These are phyloP conservation scores for Dromiciops gliroides DNA, from an alignment of 2,113 vertebrate species.

Conservation along the genomic window DNA sequence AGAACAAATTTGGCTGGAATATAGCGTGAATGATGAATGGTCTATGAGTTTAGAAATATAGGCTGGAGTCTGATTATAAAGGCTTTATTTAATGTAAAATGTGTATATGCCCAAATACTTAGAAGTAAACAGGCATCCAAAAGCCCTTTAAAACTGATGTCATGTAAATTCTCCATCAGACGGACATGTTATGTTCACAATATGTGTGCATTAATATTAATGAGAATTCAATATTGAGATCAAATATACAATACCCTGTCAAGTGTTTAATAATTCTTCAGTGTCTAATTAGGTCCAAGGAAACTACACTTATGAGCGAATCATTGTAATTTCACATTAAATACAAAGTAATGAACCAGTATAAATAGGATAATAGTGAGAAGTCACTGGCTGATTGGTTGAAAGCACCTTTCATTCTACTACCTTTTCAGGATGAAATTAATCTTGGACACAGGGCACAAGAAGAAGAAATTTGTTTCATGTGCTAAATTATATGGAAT, in stretches of 20 bases:
- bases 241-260: conserved; percentile 63
- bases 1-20: background rate
- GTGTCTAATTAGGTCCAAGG: conserved; percentile 72
- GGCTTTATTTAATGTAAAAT: conserved; percentile 10
- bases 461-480: conserved; percentile 21
- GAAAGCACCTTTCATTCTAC: conserved; percentile 58
- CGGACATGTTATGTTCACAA: conserved; percentile 53
- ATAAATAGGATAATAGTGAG: conserved; percentile 68
- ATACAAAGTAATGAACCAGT: conserved; percentile 67
- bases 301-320: conserved; percentile 56
- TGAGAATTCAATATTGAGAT: conserved; percentile 65
- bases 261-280: conserved; percentile 73
- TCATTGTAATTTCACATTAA: conserved; percentile 72
- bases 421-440: conserved; percentile 56
- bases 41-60: background rate
- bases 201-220: conserved; percentile 52
- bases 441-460: conserved; percentile 15
- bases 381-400: conserved; percentile 56
- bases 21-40: background rate
- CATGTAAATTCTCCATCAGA: conserved; percentile 39
- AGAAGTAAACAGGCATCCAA: conserved; percentile 10
- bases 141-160: conserved; percentile 49
- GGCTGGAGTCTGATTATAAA: background rate
- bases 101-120: conserved; percentile 51
- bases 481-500: background rate